phyloP scores from a whole-genome alignment of 2,888 invertebrate genomes.

The Aquatica leii region DNA sequence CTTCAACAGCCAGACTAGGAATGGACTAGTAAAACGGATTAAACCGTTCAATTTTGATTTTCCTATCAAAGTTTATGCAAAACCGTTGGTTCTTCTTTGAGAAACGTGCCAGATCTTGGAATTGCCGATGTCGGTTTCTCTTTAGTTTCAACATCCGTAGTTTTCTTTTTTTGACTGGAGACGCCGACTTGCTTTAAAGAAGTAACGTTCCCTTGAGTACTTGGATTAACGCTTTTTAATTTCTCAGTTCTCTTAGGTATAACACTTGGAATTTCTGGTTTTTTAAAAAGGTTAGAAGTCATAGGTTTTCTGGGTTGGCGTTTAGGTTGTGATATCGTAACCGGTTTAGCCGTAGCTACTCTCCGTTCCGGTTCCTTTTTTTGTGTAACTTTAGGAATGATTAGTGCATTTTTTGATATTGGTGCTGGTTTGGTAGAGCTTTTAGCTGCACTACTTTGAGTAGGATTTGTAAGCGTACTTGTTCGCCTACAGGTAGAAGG shows the following conservation, averaged over 20 bases:
- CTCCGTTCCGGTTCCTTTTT: background rate
- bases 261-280: background rate
- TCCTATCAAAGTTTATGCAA: slow-evolving; percentile 60
- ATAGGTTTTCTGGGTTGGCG: background rate
- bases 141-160: slow-evolving; percentile 24
- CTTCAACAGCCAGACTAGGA: slow-evolving; percentile 33
- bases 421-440: slow-evolving; percentile 29
- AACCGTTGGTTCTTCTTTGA: slow-evolving; percentile 78
- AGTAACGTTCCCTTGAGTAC: background rate
- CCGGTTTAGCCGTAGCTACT: background rate
- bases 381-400: slow-evolving; percentile 14
- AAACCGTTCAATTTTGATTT: background rate
- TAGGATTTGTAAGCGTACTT: slow-evolving; percentile 64
- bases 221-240: background rate
- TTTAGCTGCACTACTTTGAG: slow-evolving; percentile 64
- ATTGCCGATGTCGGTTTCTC: slow-evolving; percentile 52
- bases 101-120: slow-evolving; percentile 76
- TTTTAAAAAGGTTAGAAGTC: slow-evolving; percentile 1
- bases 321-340: background rate
- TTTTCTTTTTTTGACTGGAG: slow-evolving; percentile 18
- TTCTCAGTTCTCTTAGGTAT: slow-evolving; percentile 3
- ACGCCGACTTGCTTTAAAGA: slow-evolving; percentile 7
- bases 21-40: slow-evolving; percentile 29
- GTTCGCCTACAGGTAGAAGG: slow-evolving; percentile 62
- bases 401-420: slow-evolving; percentile 21